Evolutionary conservation across 2,797 vertebrate genomes (phyloP).

Genomic region (Enteromius unitaeniatus): DNA sequence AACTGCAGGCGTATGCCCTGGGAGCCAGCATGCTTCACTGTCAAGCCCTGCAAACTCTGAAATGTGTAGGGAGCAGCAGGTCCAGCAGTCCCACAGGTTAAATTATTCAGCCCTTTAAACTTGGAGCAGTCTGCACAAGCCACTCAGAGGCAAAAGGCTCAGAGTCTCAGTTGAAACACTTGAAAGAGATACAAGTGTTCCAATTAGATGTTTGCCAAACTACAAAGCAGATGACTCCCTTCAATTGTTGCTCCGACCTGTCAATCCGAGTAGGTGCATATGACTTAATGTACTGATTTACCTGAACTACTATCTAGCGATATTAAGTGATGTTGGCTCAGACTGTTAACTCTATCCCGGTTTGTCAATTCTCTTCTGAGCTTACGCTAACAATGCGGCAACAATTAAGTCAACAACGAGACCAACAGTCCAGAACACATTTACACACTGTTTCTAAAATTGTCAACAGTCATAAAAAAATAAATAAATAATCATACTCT

Average conservation of each 20-base stretch:
- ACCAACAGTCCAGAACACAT: background rate
- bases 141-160: slow-evolving; percentile 41
- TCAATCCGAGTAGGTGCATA: slow-evolving; percentile 13
- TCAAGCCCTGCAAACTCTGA: slow-evolving; percentile 70
- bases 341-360: background rate
- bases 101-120: slow-evolving; percentile 75
- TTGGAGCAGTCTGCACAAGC: slow-evolving; percentile 62
- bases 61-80: slow-evolving; percentile 63
- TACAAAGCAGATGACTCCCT: slow-evolving; percentile 55
- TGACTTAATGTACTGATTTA: slow-evolving; percentile 9
- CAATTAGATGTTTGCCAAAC: slow-evolving; percentile 58
- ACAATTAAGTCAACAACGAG: too few species aligned
- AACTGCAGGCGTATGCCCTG: slow-evolving; percentile 71
- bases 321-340: background rate
- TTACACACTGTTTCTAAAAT: too few species aligned
- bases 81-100: slow-evolving; percentile 70
- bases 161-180: slow-evolving; percentile 35
- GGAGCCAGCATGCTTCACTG: slow-evolving; percentile 71
- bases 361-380: too few species aligned
- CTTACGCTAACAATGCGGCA: too few species aligned
- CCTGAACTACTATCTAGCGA: background rate
- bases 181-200: slow-evolving; percentile 60
- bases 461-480: too few species aligned
- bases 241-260: slow-evolving; percentile 43
- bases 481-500: too few species aligned